phyloP scores from a whole-genome alignment of 2,113 vertebrate species.

The Panthera tigris region DNA sequence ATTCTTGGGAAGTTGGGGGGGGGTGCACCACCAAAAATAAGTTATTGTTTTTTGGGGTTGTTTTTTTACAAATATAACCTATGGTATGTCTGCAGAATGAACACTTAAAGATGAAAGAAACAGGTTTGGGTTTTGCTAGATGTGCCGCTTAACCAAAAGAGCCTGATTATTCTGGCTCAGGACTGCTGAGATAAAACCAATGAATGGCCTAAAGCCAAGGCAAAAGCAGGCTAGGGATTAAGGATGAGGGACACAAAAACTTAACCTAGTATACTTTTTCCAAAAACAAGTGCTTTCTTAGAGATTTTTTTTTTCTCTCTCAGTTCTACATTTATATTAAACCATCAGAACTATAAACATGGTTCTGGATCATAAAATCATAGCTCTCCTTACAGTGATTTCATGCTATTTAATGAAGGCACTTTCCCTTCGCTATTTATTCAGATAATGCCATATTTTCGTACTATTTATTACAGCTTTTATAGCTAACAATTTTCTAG shows the following conservation, averaged over 20 bases:
- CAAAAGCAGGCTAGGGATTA: conserved; percentile 6
- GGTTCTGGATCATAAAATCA: conserved; percentile 46
- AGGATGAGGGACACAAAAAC: neutral
- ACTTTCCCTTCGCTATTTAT: conserved; percentile 26
- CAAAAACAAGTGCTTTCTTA: conserved; percentile 32
- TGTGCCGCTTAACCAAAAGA: neutral
- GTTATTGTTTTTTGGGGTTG: no score
- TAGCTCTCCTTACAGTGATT: conserved; percentile 54
- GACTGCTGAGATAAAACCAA: conserved; percentile 21
- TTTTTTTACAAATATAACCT: neutral
- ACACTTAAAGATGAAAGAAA: conserved; percentile 41
- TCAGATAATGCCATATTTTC: conserved; percentile 62
- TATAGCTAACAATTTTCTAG: conserved; percentile 20
- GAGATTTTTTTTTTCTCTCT: neutral
- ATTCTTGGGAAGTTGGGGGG: neutral
- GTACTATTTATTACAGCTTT: conserved; percentile 43
- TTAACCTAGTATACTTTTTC: neutral
- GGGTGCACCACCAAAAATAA: neutral
- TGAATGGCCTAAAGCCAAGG: neutral
- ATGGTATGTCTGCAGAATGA: neutral
- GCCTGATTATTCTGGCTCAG: neutral
- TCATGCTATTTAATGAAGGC: conserved; percentile 53
- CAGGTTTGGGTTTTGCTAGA: neutral
- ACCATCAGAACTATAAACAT: conserved; percentile 9
- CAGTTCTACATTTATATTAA: conserved; percentile 40